Evolutionary conservation across 2,113 vertebrate genomes (phyloP).

Genomic region (Falco punctatus): DNA sequence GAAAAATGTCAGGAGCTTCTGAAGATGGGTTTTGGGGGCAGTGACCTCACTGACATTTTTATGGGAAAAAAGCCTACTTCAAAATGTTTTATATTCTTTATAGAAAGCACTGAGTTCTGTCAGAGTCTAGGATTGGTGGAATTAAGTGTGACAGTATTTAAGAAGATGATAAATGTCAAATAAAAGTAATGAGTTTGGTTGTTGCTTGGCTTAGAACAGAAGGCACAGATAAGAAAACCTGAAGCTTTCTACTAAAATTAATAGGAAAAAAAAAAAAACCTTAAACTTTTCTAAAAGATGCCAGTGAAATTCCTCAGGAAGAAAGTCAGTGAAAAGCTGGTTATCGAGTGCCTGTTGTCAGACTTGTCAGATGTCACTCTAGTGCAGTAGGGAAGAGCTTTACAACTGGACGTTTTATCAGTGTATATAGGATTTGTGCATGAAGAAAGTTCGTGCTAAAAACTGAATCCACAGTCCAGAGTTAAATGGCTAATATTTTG

Average conservation of each 20-base stretch:
- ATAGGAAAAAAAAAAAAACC: neutral
- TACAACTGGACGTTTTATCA: neutral
- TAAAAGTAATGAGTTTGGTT: neutral
- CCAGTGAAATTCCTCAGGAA: neutral
- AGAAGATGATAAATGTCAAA: constrained; percentile 4
- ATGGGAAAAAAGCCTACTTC: neutral
- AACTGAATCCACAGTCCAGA: neutral
- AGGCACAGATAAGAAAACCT: neutral
- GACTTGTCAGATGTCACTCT: neutral
- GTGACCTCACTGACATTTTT: neutral
- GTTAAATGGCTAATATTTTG: neutral
- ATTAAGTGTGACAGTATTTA: neutral
- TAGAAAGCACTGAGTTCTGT: neutral
- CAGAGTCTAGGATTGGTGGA: neutral
- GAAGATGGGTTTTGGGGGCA: neutral
- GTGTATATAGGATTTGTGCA: neutral
- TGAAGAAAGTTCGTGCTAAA: neutral
- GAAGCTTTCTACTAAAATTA: neutral
- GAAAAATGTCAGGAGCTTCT: neutral
- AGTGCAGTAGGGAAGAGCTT: neutral
- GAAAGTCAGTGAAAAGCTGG: neutral
- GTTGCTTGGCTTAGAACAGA: neutral
- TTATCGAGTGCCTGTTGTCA: neutral
- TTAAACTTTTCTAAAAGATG: neutral
- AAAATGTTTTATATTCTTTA: neutral